Evolutionary conservation across 2,888 invertebrate species (phyloP).

Genomic region (Pristionchus mayeri): DNA sequence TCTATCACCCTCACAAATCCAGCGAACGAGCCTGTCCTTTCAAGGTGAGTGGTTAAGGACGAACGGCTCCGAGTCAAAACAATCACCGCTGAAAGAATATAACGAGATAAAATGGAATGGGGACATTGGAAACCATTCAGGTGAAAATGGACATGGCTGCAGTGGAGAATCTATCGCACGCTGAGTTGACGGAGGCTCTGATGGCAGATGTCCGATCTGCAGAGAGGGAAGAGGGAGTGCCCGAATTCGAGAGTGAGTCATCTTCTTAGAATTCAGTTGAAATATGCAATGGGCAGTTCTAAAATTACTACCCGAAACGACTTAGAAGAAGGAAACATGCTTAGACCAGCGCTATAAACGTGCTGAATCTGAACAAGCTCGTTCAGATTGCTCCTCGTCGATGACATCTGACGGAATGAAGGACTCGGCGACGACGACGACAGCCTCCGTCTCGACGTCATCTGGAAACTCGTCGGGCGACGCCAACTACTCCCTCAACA

Average conservation of each 20-base stretch:
- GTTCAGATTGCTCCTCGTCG: constrained; percentile 8
- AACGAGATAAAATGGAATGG: background rate
- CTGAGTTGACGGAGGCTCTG: constrained; percentile 64
- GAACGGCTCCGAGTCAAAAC: background rate
- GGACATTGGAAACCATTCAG: constrained; percentile 51
- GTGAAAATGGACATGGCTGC: constrained; percentile 74
- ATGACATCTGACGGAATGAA: constrained; percentile 24
- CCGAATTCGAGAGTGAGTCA: constrained; percentile 6
- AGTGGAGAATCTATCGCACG: constrained; percentile 68
- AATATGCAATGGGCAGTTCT: too few species aligned
- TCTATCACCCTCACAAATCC: constrained; percentile 55
- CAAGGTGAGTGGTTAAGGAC: constrained; percentile 53
- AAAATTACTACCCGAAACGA: too few species aligned
- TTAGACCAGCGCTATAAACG: too few species aligned
- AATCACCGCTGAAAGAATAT: background rate
- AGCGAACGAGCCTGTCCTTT: constrained; percentile 67
- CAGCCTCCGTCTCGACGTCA: constrained; percentile 1
- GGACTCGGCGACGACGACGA: constrained; percentile 13
- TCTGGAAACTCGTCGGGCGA: constrained; percentile 21
- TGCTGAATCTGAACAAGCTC: too few species aligned
- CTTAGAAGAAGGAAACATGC: too few species aligned
- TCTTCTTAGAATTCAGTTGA: background rate
- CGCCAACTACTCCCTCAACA: constrained; percentile 9
- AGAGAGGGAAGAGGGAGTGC: constrained; percentile 34
- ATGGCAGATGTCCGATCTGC: constrained; percentile 68